Base-by-base conservation (phyloP, 2,888 invertebrate species). In the Geophilus truncorum region DNA sequence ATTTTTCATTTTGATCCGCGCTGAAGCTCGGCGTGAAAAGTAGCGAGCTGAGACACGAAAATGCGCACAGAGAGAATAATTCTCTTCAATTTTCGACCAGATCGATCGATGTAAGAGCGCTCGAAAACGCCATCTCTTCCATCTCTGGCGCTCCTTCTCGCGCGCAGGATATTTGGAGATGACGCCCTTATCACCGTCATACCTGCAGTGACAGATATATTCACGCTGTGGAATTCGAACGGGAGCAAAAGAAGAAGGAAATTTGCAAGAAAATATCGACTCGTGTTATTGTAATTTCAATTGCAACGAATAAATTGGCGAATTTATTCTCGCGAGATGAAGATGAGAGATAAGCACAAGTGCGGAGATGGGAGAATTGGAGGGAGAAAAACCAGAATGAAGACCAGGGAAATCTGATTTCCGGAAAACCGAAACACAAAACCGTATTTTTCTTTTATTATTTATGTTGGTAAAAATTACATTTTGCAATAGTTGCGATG, bases 171-270 rank as follows among this genome's bases (percentile, higher is more conserved):
- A 23, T 62, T 62, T 62, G 25, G 25, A 62, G 62, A 62, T 62
- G 62, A 62, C 62, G 62, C 62, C 62, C 62, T 62, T 62, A 62
- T 62, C 62, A 62, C 62, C 21, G 62, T 62, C 62, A 62, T 62
- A 62, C 62, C 62, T 62, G 62, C 25, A 62, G 62, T 62, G 62
- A 62, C 62, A 62, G 62, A 62, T 57, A 57, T 62, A 62, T 62
- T 62, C 62, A 62, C 62, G 62, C 25, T 62, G 12, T 62, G 62
- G 62, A 23, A 62, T 23, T 62, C 62, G 62, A 62, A 62, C 15
- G 62, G 62, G 62, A 25, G 62, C 62, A 25, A 62, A 57, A 25
- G 62, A 62, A 62, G 62, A 62, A 57, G 62, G 62, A 62, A 62
- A 62, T 62, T 62, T 62, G 62, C 62, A 62, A 23, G 25, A 62